phyloP scores from a whole-genome alignment of 2,888 invertebrate genomes.

The Sialis fuliginosa region DNA sequence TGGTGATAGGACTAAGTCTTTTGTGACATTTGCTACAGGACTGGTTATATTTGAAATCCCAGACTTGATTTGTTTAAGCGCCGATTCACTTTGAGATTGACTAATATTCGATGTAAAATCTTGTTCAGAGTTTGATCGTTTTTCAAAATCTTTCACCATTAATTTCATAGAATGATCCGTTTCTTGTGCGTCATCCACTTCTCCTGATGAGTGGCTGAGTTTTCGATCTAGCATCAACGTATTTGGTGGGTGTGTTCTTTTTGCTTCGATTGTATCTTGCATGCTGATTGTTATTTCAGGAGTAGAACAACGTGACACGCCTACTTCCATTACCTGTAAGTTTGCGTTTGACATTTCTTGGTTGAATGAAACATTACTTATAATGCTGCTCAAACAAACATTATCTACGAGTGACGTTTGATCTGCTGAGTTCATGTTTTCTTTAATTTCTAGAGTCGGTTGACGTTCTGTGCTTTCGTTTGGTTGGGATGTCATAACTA shows the following conservation, averaged over 20 bases:
- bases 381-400: constrained; percentile 24
- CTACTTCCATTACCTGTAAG: neutral
- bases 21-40: constrained; percentile 43
- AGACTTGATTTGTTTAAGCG: constrained; percentile 44
- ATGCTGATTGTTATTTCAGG: constrained; percentile 43
- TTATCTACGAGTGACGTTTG: constrained; percentile 21
- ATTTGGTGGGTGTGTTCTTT: constrained; percentile 31
- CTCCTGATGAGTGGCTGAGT: constrained; percentile 51
- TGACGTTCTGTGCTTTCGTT: constrained; percentile 7
- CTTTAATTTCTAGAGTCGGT: constrained; percentile 23
- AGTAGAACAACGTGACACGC: constrained; percentile 26
- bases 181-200: constrained; percentile 30
- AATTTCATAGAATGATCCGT: constrained; percentile 10
- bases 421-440: constrained; percentile 21
- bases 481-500: constrained; percentile 30
- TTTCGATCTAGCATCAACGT: constrained; percentile 39
- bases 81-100: constrained; percentile 64
- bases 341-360: constrained; percentile 8
- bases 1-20: constrained; percentile 51
- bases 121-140: constrained; percentile 41
- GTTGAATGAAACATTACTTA: constrained; percentile 21
- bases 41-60: constrained; percentile 38
- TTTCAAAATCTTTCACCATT: constrained; percentile 12
- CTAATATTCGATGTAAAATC: constrained; percentile 54
- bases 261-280: constrained; percentile 20